Conservation (phyloP, 2,113 vertebrate species). For the Salminus brasiliensis region DNA sequence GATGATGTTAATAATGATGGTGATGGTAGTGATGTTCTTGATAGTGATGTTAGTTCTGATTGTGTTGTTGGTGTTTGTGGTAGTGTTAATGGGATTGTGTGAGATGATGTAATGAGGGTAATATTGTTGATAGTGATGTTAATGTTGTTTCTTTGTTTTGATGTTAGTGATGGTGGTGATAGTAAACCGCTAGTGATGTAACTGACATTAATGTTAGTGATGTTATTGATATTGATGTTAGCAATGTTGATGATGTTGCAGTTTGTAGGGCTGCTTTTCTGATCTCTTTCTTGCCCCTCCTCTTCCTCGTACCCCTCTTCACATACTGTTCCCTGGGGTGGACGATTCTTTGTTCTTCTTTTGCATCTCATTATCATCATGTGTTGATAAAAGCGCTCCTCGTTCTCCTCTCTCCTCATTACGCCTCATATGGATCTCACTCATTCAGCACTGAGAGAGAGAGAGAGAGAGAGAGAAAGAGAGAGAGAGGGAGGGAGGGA, state of each 20-base stretch:
- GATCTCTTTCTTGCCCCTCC: neutral
- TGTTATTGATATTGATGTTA: neutral
- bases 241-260: neutral
- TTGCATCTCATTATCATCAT: constrained; percentile 42
- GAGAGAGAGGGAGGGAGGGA: neutral
- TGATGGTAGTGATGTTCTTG: too few species aligned
- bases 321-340: neutral
- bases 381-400: constrained; percentile 30
- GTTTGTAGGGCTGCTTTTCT: neutral
- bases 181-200: neutral
- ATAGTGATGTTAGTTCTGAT: too few species aligned
- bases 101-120: too few species aligned
- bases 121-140: neutral
- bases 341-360: constrained; percentile 31
- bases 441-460: neutral
- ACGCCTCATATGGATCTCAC: neutral
- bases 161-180: neutral
- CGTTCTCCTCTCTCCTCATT: neutral
- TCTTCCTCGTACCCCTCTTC: neutral
- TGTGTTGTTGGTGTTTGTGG: too few species aligned
- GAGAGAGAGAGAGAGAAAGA: neutral
- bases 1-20: too few species aligned
- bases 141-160: neutral
- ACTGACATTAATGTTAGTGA: too few species aligned
- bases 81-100: too few species aligned